A percentile compares a stretch with the other conserved stretches of the same genome.
phyloP scores from a whole-genome alignment of 2,888 invertebrate genomes.

The Dastarcus helophoroides region DNA sequence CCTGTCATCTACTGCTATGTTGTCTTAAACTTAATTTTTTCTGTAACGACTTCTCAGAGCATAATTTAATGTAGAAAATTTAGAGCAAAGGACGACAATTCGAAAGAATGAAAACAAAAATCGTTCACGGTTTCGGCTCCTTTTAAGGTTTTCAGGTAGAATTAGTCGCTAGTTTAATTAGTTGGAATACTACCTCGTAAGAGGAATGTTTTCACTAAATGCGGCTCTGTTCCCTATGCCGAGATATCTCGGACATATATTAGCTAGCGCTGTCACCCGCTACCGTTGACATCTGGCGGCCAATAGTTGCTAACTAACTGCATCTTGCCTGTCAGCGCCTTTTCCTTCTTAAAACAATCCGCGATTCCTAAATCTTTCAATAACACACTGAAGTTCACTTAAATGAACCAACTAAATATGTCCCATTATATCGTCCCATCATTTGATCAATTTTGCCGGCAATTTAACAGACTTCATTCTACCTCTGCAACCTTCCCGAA shows the following conservation, averaged over 20 bases:
- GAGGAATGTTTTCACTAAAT: too few relatives aligned
- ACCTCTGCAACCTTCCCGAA: too few relatives aligned
- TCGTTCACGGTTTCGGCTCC: too few relatives aligned
- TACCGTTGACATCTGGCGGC: constrained; percentile 35
- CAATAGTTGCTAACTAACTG: constrained; percentile 33
- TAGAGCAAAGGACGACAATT: too few relatives aligned
- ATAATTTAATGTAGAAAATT: too few relatives aligned
- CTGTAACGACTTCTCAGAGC: too few relatives aligned
- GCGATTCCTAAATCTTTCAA: constrained; percentile 22
- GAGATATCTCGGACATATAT: constrained; percentile 28
- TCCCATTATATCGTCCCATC: background rate
- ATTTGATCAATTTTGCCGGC: background rate
- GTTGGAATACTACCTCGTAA: too few relatives aligned
- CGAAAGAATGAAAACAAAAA: too few relatives aligned
- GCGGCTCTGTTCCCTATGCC: constrained; percentile 20
- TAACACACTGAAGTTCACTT: constrained; percentile 12
- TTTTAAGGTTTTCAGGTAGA: too few relatives aligned
- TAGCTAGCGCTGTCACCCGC: constrained; percentile 32
- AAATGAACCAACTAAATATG: background rate
- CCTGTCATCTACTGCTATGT: too few relatives aligned
- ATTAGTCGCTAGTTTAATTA: too few relatives aligned
- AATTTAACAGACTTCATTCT: background rate
- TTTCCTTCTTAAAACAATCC: constrained; percentile 16
- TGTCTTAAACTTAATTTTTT: too few relatives aligned
- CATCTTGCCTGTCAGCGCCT: constrained; percentile 28